A percentile compares a stretch with the other conserved stretches of the same genome.
phyloP scores from a whole-genome alignment of 1,140 invertebrate genomes.

The Trichomalopsis sarcophagae region DNA sequence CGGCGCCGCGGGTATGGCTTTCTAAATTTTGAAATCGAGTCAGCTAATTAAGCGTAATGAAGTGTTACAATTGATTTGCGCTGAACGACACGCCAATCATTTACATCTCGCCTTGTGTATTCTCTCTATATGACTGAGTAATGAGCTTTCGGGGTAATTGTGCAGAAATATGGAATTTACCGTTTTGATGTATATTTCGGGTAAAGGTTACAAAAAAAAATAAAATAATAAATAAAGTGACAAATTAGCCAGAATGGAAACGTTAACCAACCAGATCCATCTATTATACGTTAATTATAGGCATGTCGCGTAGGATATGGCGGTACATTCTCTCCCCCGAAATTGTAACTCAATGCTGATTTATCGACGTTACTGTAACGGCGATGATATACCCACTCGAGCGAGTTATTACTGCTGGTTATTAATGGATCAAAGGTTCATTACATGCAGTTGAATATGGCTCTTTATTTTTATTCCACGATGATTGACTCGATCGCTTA shows the following conservation, averaged over 20 bases:
- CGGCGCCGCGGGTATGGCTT: neutral
- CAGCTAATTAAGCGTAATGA: neutral
- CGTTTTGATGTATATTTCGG: no score
- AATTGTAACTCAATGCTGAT: neutral
- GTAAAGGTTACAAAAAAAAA: no score
- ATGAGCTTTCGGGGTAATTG: no score
- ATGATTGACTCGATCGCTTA: no score
- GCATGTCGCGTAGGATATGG: no score
- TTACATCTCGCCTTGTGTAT: neutral
- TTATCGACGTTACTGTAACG: neutral
- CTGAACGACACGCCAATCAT: neutral
- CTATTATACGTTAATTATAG: neutral
- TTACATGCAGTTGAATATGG: neutral
- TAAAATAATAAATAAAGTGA: no score
- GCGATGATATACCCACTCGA: neutral
- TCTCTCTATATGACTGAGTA: neutral
- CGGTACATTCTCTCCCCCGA: no score
- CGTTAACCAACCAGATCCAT: neutral
- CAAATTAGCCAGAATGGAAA: neutral
- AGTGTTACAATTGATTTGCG: neutral
- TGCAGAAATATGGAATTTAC: no score
- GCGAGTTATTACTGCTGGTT: neutral
- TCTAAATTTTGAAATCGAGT: neutral
- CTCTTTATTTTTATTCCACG: neutral
- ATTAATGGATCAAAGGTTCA: no score